phyloP scores from a whole-genome alignment of 2,797 vertebrate genomes.

The Paramormyrops hopkinsi region DNA sequence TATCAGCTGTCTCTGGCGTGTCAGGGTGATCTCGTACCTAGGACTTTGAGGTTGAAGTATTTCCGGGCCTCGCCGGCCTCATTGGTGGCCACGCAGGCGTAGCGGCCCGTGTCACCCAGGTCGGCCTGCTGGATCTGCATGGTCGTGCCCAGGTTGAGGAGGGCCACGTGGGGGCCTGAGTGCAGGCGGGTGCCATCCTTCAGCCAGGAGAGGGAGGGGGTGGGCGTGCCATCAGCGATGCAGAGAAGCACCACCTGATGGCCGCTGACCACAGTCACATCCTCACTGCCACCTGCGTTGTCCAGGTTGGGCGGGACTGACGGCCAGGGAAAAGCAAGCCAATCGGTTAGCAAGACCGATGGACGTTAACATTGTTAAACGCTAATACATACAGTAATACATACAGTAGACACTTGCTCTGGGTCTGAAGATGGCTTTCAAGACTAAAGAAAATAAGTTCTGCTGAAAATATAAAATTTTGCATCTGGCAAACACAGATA shows the following conservation, averaged over 20 bases:
- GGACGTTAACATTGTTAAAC: background rate
- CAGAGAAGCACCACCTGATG: conserved; percentile 65
- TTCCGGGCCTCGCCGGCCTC: conserved; percentile 79
- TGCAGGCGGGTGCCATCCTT: conserved; percentile 59
- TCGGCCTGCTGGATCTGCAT: conserved; percentile 61
- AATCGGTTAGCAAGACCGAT: background rate
- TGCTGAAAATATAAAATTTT: background rate
- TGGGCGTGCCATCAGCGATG: conserved; percentile 71
- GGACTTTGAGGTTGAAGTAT: conserved; percentile 77
- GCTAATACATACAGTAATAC: background rate
- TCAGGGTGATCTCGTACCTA: conserved; percentile 65
- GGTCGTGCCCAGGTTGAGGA: conserved; percentile 67
- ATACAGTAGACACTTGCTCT: background rate
- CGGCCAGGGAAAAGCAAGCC: background rate
- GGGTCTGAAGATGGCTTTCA: background rate
- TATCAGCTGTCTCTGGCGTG: background rate
- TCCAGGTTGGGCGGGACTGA: conserved; percentile 85
- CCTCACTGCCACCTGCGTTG: conserved; percentile 71
- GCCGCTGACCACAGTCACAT: conserved; percentile 75
- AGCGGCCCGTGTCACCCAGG: conserved; percentile 67
- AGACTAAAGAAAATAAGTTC: background rate
- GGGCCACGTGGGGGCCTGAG: conserved; percentile 40
- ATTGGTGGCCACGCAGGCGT: conserved; percentile 79
- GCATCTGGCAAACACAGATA: background rate
- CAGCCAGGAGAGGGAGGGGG: conserved; percentile 75